A percentile compares a stretch with the other conserved stretches of the same genome.
These are phyloP conservation scores for Bradypus variegatus DNA, from an alignment of 2,797 vertebrate genomes.

Conservation along the genomic window DNA sequence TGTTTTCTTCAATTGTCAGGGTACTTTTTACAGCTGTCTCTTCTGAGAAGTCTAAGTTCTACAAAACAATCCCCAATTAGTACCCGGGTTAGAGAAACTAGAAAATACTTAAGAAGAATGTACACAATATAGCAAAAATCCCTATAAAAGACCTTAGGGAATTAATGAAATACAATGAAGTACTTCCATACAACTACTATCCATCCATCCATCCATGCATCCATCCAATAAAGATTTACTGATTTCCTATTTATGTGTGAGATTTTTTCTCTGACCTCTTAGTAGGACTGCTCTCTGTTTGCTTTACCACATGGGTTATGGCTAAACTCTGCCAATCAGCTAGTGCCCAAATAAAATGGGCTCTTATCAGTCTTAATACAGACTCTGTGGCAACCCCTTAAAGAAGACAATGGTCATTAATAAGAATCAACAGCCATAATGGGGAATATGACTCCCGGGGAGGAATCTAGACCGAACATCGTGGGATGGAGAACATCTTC, in stretches of 20 bases:
- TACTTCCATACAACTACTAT: neutral
- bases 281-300: neutral
- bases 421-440: neutral
- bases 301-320: neutral
- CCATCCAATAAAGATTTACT: neutral
- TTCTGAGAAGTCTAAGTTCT: conserved; percentile 63
- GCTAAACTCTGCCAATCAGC: neutral
- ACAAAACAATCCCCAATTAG: conserved; percentile 54
- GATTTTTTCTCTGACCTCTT: neutral
- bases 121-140: neutral
- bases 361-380: neutral
- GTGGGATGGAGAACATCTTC: too few relatives aligned
- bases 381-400: neutral
- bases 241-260: neutral
- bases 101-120: neutral
- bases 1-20: conserved; percentile 46
- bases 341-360: neutral
- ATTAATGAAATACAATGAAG: neutral
- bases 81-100: neutral
- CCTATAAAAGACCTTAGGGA: neutral
- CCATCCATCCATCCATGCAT: too few relatives aligned
- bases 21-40: conserved; percentile 50
- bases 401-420: neutral
- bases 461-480: too few relatives aligned
- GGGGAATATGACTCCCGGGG: too few relatives aligned